phyloP scores from a whole-genome alignment of 2,113 vertebrate genomes.

The Platysternon megacephalum region DNA sequence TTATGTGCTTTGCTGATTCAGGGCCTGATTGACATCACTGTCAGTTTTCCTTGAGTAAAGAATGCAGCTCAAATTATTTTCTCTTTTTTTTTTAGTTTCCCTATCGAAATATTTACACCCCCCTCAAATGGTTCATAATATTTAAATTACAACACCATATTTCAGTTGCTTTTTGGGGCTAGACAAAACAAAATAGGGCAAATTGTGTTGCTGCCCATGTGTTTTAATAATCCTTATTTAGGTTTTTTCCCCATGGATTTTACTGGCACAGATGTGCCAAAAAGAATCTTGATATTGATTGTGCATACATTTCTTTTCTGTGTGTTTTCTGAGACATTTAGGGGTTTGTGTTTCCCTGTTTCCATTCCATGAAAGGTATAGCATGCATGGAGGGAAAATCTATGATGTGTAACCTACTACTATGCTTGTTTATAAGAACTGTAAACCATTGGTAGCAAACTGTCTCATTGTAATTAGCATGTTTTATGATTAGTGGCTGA shows the following conservation, averaged over 20 bases:
- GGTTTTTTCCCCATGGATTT: fast-evolving
- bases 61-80: not conserved
- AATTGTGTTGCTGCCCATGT: not conserved
- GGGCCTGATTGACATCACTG: not conserved
- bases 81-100: not conserved
- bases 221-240: not conserved
- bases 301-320: not conserved
- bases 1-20: not conserved
- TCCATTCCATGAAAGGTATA: not conserved
- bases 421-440: not conserved
- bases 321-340: not conserved
- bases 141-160: not conserved
- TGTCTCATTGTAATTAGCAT: not conserved
- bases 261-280: not conserved
- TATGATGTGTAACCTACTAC: not conserved
- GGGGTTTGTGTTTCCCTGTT: not conserved
- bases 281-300: not conserved
- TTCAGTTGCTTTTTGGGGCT: not conserved
- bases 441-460: not conserved
- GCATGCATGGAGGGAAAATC: not conserved
- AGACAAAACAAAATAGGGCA: slow-evolving; percentile 3
- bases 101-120: not conserved
- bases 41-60: not conserved
- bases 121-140: not conserved
- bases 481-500: not conserved